These are phyloP conservation scores for Noctua janthe DNA, from an alignment of 2,888 invertebrate species.

Conservation along the genomic window DNA sequence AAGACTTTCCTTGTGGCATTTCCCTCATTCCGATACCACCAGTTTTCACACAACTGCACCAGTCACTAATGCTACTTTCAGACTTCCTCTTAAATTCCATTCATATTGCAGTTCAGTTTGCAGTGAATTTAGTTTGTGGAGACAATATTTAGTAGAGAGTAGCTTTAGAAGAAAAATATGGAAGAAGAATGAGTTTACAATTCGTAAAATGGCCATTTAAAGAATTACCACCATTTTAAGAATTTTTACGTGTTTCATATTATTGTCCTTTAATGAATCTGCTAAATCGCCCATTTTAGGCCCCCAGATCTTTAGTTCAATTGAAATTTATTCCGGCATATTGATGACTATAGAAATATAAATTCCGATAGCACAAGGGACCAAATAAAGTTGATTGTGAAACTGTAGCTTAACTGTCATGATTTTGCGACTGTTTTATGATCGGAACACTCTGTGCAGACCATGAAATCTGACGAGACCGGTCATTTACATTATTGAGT, in stretches of 20 bases:
- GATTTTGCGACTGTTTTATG: conserved; percentile 35
- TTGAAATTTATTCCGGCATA: not conserved
- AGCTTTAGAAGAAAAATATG: too few species aligned
- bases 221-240: too few species aligned
- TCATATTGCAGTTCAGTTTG: too few species aligned
- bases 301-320: not conserved
- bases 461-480: conserved; percentile 38
- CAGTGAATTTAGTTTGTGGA: not conserved
- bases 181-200: too few species aligned
- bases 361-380: not conserved
- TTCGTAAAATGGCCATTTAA: too few species aligned
- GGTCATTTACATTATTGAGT: conserved; percentile 21
- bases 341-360: not conserved
- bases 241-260: too few species aligned
- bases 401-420: not conserved
- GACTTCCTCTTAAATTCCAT: not conserved
- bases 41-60: not conserved
- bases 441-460: conserved; percentile 22
- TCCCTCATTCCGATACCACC: not conserved
- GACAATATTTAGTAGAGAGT: not conserved
- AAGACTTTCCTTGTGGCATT: not conserved
- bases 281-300: too few species aligned
- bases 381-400: conserved; percentile 14
- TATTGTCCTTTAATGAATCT: too few species aligned
- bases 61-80: not conserved